Evolutionary conservation across 2,113 vertebrate genomes (phyloP), one percentile per base, ranked within the genome.

Genomic region (Ophiodon elongatus): DNA sequence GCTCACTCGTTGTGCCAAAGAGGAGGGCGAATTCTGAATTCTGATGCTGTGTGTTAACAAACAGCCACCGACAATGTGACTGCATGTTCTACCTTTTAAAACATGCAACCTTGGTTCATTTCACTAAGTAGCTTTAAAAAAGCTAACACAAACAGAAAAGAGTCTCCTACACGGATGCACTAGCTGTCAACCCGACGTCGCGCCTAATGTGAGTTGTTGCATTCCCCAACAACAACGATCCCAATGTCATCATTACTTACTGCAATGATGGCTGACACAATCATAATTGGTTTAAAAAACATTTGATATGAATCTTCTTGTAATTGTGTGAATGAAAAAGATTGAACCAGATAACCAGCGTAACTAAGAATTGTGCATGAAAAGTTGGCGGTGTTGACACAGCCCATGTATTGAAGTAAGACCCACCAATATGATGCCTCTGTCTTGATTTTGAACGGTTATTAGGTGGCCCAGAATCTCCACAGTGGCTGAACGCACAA

Each of bases 401-500:
- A 52, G 8, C 8, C 50, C 50, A 52, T 52, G 50, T 52, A 9
- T 23, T 47, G 13, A 35, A 35, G 52, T 35, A 8, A 71, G 35
- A 81, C 84, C 52, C 45, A 85, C 84, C 79, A 77, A 1, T 11
- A 85, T 1, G 31, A 62, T 2, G 11, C 54, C 67, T 21, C 17
- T 33, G 3, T 67, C 1, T 2, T 31, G 10, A 2, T 2, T 52
- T 11, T 67, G 79, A 33, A 85, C 39, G 52, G 4, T 6, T 14
- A 85, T 81, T 0, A 1, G n/a, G 17, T 81, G 25, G 67, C 73
- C 73, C 33, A 77, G 11, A 23, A 85, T 35, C 41, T 81, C 67
- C 35, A 85, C 79, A 0, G 35, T 56, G 57, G 33, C 3, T 31
- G 78, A 85, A 54, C 68, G 79, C 62, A 85, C 60, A 68, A 68